A percentile compares a stretch with the other conserved stretches of the same genome.
Conservation (phyloP, 2,888 invertebrate species). For the Ceriagrion tenellum region DNA sequence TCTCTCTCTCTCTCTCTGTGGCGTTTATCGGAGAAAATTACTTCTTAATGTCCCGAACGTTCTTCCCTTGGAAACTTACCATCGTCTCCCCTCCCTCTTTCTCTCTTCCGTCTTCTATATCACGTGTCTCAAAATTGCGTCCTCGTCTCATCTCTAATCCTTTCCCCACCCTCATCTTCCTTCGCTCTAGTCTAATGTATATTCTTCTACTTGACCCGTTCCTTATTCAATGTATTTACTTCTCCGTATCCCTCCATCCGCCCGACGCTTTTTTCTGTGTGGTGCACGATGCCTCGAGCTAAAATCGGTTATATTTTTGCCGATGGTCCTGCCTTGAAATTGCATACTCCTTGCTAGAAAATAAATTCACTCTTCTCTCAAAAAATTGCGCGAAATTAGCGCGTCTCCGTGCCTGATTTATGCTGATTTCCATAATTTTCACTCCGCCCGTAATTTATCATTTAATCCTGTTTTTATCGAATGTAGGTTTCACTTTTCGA, state of each 20-base stretch:
- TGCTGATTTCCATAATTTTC: too few species aligned
- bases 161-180: background rate
- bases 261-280: background rate
- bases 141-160: background rate
- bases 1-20: background rate
- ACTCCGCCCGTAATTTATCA: too few species aligned
- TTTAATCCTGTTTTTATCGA: too few species aligned
- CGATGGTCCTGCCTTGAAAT: background rate
- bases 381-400: background rate
- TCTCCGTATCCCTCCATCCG: background rate
- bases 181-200: background rate
- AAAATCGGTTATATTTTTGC: background rate
- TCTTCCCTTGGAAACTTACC: background rate
- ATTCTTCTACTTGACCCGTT: background rate
- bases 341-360: background rate
- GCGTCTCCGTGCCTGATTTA: too few species aligned
- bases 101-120: background rate
- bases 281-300: background rate
- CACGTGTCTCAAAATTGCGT: background rate
- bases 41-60: constrained; percentile 29
- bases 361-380: background rate
- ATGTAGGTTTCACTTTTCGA: too few species aligned
- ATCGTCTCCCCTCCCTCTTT: background rate
- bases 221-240: background rate
- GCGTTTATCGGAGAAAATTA: constrained; percentile 40